Base-by-base conservation (phyloP, 2,888 invertebrate genomes). In the Oscheius sp. region DNA sequence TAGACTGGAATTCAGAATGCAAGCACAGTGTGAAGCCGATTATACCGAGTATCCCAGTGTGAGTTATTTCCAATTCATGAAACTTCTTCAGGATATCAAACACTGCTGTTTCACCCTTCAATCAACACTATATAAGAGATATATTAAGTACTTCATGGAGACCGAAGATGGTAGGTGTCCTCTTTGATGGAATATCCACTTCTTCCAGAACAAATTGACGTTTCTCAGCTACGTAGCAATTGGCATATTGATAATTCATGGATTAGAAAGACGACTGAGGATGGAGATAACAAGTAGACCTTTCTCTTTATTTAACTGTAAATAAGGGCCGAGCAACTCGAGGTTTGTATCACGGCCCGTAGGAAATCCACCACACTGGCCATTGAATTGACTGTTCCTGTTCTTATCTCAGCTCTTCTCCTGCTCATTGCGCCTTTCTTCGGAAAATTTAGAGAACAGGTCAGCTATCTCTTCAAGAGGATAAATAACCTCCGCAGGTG, bases 381-480 rank as follows among this genome's bases (percentile, higher is more conserved):
- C 41, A 78, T 83, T 38, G 82, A 83, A 54, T 71, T 83, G 45
- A 77, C 77, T 36, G 68, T 83, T 26, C 83, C 83, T 1, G 81
- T 83, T 36, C 72, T 78, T 33, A 77, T 83, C 36, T 81, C 79
- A 1, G 83, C 81, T 17, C 59, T 82, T 0, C 72, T 83, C 33
- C 71, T 82, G 14, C 71, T 83, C 22, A 68, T 81, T 49, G 77
- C 82, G 8, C 83, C 82, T 9, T 78, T 83, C 64, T 81, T 83
- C 67, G 83, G 83, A n/a, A 76, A 76, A 41, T 81, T 82, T 74
- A 49, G 75, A 14, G 77, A 80, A 50, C 80, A 80, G 71, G 73
- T 67, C 8, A 24, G 59, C 20, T 20, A 14, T 41, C 36, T 36
- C 41, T 41, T 36, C 30, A 22, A 2, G 36, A 38, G 49, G 12